These are phyloP conservation scores for Saccopteryx leptura DNA, from an alignment of 2,113 vertebrate genomes.

Conservation along the genomic window DNA sequence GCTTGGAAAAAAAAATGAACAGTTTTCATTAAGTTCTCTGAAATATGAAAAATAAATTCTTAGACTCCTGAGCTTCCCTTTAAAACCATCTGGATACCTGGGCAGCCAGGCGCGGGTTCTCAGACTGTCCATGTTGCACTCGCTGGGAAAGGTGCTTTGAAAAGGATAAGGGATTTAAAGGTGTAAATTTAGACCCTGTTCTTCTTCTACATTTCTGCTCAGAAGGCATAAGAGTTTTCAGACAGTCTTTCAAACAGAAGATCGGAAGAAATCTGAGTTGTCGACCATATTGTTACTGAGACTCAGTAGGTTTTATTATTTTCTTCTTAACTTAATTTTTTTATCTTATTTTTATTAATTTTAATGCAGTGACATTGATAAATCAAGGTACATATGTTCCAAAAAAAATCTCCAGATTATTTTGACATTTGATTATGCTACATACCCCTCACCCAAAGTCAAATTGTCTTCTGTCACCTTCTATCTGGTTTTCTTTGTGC, in stretches of 20 bases:
- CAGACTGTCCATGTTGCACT: neutral
- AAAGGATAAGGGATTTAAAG: constrained; percentile 4
- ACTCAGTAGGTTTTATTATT: neutral
- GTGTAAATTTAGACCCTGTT: neutral
- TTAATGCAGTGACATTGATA: too few relatives aligned
- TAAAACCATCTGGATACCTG: neutral
- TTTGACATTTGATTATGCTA: too few relatives aligned
- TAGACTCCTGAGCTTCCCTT: neutral
- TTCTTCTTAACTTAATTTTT: neutral
- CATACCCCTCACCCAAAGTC: too few relatives aligned
- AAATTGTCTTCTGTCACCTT: too few relatives aligned
- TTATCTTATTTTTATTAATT: too few relatives aligned
- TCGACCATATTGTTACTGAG: neutral
- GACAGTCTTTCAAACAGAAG: neutral
- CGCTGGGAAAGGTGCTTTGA: neutral
- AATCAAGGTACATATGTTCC: too few relatives aligned
- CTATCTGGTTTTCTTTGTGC: too few relatives aligned
- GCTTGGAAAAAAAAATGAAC: neutral
- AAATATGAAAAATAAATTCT: constrained; percentile 41
- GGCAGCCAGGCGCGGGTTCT: neutral
- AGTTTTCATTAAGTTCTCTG: constrained; percentile 35
- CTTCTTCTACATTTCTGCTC: neutral
- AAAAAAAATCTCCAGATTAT: too few relatives aligned
- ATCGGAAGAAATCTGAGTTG: neutral
- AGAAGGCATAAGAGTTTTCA: neutral